A percentile compares a stretch with the other conserved stretches of the same genome.
Evolutionary conservation across 2,888 invertebrate species (phyloP).

Genomic region (Perdita meconis): DNA sequence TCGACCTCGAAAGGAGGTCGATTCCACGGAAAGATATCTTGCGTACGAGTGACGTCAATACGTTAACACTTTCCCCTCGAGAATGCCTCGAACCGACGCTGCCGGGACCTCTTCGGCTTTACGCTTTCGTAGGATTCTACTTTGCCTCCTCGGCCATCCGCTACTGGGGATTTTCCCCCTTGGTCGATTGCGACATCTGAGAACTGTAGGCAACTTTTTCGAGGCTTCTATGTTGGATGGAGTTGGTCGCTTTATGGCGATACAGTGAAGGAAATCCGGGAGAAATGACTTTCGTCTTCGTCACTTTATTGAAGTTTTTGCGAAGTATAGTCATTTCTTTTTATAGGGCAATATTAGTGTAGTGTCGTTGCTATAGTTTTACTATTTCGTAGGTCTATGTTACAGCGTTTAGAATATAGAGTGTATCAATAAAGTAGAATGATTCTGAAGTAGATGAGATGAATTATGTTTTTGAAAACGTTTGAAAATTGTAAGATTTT

Average conservation of each 20-base stretch:
- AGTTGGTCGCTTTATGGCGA: not conserved
- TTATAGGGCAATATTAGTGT: too few species aligned
- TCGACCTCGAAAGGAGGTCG: constrained; percentile 76
- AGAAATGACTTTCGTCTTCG: too few species aligned
- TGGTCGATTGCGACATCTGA: constrained; percentile 19
- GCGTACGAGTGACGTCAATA: constrained; percentile 74
- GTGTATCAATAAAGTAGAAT: too few species aligned
- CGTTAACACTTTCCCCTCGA: constrained; percentile 74
- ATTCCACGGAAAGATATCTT: constrained; percentile 72
- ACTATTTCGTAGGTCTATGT: too few species aligned
- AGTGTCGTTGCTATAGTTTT: too few species aligned
- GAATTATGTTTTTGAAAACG: too few species aligned
- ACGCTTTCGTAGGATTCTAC: constrained; percentile 26
- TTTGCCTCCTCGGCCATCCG: constrained; percentile 5
- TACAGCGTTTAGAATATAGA: too few species aligned
- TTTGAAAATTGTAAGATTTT: too few species aligned
- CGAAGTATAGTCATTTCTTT: too few species aligned
- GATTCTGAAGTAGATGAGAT: too few species aligned
- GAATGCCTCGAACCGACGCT: constrained; percentile 56
- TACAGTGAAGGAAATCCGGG: too few species aligned
- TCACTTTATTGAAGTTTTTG: too few species aligned
- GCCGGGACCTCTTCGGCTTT: constrained; percentile 52
- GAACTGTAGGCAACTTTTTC: not conserved
- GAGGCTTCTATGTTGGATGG: not conserved
- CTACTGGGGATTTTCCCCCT: constrained; percentile 11